phyloP scores from a whole-genome alignment of 2,888 invertebrate species.

The Monochamus alternatus region DNA sequence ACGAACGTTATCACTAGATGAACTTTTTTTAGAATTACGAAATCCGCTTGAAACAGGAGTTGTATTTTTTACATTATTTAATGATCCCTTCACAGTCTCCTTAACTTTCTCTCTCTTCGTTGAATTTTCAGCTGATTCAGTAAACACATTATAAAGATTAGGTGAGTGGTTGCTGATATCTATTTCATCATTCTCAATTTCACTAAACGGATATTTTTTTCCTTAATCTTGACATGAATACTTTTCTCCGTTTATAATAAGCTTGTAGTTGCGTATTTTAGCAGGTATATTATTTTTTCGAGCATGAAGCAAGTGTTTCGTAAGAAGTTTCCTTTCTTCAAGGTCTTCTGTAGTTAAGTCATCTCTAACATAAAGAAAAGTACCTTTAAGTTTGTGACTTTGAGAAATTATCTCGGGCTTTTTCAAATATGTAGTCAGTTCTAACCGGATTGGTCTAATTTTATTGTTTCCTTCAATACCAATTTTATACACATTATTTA shows the following conservation, averaged over 20 bases:
- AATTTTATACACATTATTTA: background rate
- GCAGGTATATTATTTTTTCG: constrained; percentile 1
- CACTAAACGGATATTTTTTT: background rate
- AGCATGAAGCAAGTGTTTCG: background rate
- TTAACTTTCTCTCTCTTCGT: background rate
- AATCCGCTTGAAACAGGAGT: no score
- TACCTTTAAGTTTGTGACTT: background rate
- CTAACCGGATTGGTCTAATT: background rate
- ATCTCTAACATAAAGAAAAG: background rate
- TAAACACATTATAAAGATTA: no score
- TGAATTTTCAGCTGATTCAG: background rate
- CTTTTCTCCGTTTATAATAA: no score
- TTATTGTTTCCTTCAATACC: background rate
- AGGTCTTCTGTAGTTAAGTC: background rate
- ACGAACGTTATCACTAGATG: no score
- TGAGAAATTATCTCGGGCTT: no score
- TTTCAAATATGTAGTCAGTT: no score
- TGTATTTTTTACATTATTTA: no score
- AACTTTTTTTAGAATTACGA: no score
- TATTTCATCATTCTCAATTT: background rate
- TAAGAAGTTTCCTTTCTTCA: background rate
- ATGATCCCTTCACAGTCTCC: background rate
- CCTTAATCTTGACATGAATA: background rate
- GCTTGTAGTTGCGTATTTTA: background rate
- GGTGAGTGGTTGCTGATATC: no score